Base-by-base conservation (phyloP, 2,113 vertebrate species). In the Raja brachyura region DNA sequence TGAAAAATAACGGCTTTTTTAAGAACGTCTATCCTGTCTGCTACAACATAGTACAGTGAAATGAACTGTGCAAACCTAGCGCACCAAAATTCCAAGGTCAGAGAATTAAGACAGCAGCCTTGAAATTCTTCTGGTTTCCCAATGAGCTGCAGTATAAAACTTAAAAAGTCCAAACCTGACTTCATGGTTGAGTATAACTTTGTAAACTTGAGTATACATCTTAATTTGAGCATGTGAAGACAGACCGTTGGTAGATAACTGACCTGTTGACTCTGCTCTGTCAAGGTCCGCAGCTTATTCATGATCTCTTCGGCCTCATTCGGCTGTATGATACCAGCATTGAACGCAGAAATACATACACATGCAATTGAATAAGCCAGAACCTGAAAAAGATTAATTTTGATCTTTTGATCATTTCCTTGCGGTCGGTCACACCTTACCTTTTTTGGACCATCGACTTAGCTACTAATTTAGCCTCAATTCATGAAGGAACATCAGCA, bases 211-310 rank as follows among this genome's bases (percentile, higher is more conserved):
- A 20, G 70, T 77, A 25, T 28, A 66, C 18, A 2, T 31, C n/a
- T 11, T 66, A 81, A 88, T 18, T 28, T 33, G 63, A 22, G 31
- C 39, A 93, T 16, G 13, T 90, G 33, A 93, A 48, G 39, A 33
- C n/a, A 48, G 39, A 33, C n/a, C 54, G 78, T 20, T n/a, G 48
- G 39, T 48, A 28, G n/a, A 28, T 88, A 4, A 75, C 83, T 20
- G 90, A 99, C 99, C 98, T 99, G 99, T 93, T 98, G 98, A 95
- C 96, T 98, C 93, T 97, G 97, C 95, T 99, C 98, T 0, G 97
- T 97, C 94, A 98, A 94, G 18, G 93, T 94, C n/a, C 93, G 96
- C 93, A 99, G 95, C 4, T 96, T 96, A 94, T 93, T 97, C 97
- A 99, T 97, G 81, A 96, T 93, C 68, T 97, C 96, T 93, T 98